Evolutionary conservation across 1,140 invertebrate genomes (phyloP), one percentile per base, ranked within the genome.

Genomic region (Drosophila albomicans): DNA sequence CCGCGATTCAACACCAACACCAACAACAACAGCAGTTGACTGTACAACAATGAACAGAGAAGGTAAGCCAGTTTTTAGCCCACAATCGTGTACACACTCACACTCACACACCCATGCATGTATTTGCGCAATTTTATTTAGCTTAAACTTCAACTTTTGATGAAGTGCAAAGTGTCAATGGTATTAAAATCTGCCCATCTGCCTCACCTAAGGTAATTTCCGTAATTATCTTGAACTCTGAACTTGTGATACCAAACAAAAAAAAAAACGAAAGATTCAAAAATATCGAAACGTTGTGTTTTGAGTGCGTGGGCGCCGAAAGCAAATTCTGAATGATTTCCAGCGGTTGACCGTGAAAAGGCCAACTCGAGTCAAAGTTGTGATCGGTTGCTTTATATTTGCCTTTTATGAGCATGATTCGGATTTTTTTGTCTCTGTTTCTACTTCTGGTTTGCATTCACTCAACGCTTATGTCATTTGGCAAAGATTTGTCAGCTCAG

Each of bases 11-110:
- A 56, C 38, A 61, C 35, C 48, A 70, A 43, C 72, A 74, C 59
- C 57, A 58, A 63, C 69, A 64, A 73, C 79, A 71, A 62, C 79
- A 66, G 65, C 78, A 70, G 64, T 78, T 78, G 67, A 78, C 81
- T 82, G 84, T 87, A 82, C 86, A 88, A 89, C 85, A 88, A 88
- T 88, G 85, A 81, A 78, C 81, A 84, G 85, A 88, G 85, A 88
- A 88, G 85, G 85, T 88, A 88, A 88, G 85, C 85, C 85, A 88
- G 85, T 88, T 88, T 88, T 68, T 78, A 79, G 70, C 79, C 79
- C 75, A 78, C 75, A 82, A 52, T 70, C 73, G 54, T 75, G 70
- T 66, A 72, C 2, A 51, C 15, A 64, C 30, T 49, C 35, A 46
- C 58, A 61, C 59, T 38, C 20, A 74, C 52, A 65, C 54, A 59